phyloP scores from a whole-genome alignment of 2,888 invertebrate species.

The Hypena proboscidalis region DNA sequence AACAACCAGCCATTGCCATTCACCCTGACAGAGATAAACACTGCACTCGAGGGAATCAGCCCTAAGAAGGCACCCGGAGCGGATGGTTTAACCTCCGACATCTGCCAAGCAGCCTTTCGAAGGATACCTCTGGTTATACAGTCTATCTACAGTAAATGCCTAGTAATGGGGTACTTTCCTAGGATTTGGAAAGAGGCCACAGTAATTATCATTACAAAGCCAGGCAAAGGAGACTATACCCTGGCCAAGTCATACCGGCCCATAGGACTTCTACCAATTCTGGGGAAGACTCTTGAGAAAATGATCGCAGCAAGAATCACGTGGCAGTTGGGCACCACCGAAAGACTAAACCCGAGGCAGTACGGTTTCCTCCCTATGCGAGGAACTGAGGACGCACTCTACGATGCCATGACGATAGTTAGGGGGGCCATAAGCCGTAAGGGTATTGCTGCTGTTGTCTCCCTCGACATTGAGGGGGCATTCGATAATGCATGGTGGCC shows the following conservation, averaged over 20 bases:
- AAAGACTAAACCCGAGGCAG: neutral
- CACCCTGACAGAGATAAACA: neutral
- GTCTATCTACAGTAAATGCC: neutral
- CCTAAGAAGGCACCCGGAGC: neutral
- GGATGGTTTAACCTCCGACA: neutral
- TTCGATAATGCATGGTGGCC: slow-evolving; percentile 19
- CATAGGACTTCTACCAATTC: neutral
- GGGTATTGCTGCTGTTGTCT: slow-evolving; percentile 3
- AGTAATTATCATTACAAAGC: neutral
- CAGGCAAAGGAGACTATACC: neutral
- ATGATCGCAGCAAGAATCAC: neutral
- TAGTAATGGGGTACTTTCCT: neutral
- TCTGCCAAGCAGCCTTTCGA: too few relatives aligned
- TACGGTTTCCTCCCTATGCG: slow-evolving; percentile 16
- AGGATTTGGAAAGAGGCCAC: neutral
- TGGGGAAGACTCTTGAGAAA: neutral
- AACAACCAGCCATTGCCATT: too few relatives aligned
- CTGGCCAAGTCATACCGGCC: neutral
- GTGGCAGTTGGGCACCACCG: neutral
- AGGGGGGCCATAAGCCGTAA: too few relatives aligned
- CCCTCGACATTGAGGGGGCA: slow-evolving; percentile 12
- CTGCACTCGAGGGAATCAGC: neutral
- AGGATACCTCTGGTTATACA: neutral
- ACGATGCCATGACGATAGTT: slow-evolving; percentile 4
- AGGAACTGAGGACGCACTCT: slow-evolving; percentile 16